These are phyloP conservation scores for Pterocles gutturalis DNA, from an alignment of 2,113 vertebrate genomes.

Conservation along the genomic window DNA sequence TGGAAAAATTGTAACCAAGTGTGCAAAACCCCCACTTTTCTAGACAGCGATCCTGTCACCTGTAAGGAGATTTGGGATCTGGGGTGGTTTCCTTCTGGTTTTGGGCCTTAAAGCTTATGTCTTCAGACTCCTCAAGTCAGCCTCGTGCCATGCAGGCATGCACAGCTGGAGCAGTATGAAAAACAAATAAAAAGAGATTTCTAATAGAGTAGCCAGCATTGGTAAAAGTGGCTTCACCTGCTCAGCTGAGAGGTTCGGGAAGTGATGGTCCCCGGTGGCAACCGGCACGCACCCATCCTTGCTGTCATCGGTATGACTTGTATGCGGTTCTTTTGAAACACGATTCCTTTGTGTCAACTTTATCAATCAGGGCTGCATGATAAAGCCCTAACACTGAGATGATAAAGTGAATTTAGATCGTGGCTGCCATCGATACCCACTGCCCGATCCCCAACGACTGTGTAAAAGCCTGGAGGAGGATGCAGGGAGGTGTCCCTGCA, in stretches of 20 bases:
- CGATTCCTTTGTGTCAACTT: neutral
- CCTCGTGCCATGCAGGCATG: neutral
- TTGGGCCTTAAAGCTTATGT: neutral
- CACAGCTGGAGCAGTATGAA: neutral
- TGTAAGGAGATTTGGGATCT: neutral
- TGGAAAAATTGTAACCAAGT: neutral
- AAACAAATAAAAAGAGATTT: neutral
- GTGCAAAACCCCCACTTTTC: neutral
- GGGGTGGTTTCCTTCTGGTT: conserved; percentile 11
- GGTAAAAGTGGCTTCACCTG: neutral
- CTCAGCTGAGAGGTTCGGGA: neutral
- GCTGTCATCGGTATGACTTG: rapidly evolving
- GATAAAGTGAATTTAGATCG: neutral
- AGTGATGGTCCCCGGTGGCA: neutral
- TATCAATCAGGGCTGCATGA: neutral
- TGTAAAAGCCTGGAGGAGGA: neutral
- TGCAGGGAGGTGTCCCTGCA: neutral
- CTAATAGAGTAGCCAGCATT: neutral
- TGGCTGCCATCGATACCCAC: neutral
- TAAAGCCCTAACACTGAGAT: neutral
- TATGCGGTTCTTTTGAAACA: neutral
- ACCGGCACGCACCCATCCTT: rapidly evolving
- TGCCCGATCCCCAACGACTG: neutral
- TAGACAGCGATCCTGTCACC: neutral
- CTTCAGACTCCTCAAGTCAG: conserved; percentile 6